Evolutionary conservation across 2,113 vertebrate genomes (phyloP).

Genomic region (Pampusana beccarii): DNA sequence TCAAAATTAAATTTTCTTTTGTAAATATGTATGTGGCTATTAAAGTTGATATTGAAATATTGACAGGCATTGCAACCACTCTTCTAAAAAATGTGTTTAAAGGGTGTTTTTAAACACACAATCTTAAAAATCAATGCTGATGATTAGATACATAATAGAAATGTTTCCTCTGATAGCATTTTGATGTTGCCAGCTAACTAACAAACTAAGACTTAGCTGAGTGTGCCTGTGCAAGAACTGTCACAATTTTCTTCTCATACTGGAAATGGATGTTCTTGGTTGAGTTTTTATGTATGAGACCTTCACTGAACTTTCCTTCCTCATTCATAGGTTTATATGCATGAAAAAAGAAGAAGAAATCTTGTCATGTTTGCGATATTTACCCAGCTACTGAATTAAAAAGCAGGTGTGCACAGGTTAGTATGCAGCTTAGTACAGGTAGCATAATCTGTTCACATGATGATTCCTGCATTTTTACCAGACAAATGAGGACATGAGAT

Average conservation of each 20-base stretch:
- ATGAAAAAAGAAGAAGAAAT: neutral
- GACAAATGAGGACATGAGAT: neutral
- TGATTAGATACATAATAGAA: neutral
- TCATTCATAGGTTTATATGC: neutral
- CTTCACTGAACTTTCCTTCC: neutral
- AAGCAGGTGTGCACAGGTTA: neutral
- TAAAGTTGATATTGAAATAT: neutral
- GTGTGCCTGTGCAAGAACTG: neutral
- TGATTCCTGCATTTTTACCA: neutral
- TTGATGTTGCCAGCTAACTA: neutral
- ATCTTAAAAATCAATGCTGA: neutral
- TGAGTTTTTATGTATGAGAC: neutral
- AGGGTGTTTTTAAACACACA: neutral
- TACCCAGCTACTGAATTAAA: neutral
- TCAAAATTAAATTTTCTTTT: neutral
- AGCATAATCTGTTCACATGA: neutral
- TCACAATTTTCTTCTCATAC: neutral
- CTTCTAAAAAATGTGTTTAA: neutral
- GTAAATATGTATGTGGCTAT: neutral
- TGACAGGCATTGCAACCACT: neutral
- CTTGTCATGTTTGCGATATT: neutral
- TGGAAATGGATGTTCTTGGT: neutral
- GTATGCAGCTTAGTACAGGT: neutral
- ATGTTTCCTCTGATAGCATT: neutral
- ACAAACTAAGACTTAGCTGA: neutral